Percentiles rank a stretch among this genome's conserved stretches.
Evolutionary conservation across 2,888 invertebrate species (phyloP).

Genomic region (Galeopsomyia nigrocyanea): DNA sequence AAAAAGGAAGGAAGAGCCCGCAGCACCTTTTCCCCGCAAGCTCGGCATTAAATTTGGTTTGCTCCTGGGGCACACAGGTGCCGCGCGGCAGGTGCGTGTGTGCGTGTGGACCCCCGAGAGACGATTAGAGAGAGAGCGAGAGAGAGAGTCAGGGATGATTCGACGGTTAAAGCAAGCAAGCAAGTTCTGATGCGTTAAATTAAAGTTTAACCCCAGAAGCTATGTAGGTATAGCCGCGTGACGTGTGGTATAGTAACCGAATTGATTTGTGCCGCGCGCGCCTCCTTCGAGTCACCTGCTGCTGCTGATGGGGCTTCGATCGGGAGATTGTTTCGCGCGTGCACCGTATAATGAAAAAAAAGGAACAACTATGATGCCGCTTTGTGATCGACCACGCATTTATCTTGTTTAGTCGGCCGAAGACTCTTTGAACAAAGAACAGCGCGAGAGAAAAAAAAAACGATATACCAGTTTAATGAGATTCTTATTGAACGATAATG

Average conservation of each 20-base stretch:
- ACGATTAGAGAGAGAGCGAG: slow-evolving; percentile 15
- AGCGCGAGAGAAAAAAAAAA: neutral
- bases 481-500: slow-evolving; percentile 39
- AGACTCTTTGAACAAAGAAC: slow-evolving; percentile 35
- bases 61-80: slow-evolving; percentile 20
- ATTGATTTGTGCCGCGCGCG: slow-evolving; percentile 43
- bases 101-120: slow-evolving; percentile 12
- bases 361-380: slow-evolving; percentile 1
- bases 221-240: neutral
- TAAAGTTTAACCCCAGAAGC: slow-evolving; percentile 61
- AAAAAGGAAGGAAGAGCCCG: slow-evolving; percentile 5
- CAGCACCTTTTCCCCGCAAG: slow-evolving; percentile 1
- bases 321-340: slow-evolving; percentile 33
- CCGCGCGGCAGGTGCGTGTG: slow-evolving; percentile 10
- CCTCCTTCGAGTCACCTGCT: slow-evolving; percentile 15
- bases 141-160: neutral
- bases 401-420: slow-evolving; percentile 43
- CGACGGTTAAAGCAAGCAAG: slow-evolving; percentile 32
- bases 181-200: slow-evolving; percentile 67
- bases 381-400: slow-evolving; percentile 25
- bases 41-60: slow-evolving; percentile 35
- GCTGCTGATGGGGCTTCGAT: slow-evolving; percentile 11
- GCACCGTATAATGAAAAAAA: neutral
- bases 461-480: slow-evolving; percentile 28
- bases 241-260: slow-evolving; percentile 35